These are phyloP conservation scores for Sterna hirundo DNA, from an alignment of 2,113 vertebrate genomes.

Conservation along the genomic window DNA sequence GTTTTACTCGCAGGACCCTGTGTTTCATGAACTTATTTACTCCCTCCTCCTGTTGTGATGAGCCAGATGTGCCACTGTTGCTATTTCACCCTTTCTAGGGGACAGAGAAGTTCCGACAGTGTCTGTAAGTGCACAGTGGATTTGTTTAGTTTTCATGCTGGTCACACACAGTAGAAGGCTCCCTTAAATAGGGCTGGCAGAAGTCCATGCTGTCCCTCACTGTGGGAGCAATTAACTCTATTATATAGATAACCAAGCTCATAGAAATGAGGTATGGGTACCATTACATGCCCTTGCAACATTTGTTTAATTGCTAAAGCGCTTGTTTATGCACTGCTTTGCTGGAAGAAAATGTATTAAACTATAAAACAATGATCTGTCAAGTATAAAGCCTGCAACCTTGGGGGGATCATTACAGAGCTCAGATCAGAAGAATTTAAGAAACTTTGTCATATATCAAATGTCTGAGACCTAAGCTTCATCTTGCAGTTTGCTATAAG, in stretches of 20 bases:
- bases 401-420: neutral
- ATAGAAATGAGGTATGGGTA: constrained; percentile 52
- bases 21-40: neutral
- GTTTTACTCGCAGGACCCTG: neutral
- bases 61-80: neutral
- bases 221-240: constrained; percentile 45
- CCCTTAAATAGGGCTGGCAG: constrained; percentile 20
- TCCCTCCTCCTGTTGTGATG: neutral
- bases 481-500: neutral
- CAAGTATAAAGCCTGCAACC: constrained; percentile 8
- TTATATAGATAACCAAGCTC: constrained; percentile 45
- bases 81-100: neutral
- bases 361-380: constrained; percentile 41
- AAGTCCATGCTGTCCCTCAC: constrained; percentile 21
- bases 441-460: constrained; percentile 7
- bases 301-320: constrained; percentile 59
- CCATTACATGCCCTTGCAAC: constrained; percentile 8
- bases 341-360: constrained; percentile 29
- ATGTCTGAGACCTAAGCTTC: neutral
- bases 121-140: neutral
- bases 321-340: constrained; percentile 32
- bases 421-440: constrained; percentile 27
- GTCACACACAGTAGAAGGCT: neutral
- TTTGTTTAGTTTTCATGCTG: neutral
- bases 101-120: neutral